Conservation (phyloP, 1,140 invertebrate genomes). For the Berghia stephanieae region DNA sequence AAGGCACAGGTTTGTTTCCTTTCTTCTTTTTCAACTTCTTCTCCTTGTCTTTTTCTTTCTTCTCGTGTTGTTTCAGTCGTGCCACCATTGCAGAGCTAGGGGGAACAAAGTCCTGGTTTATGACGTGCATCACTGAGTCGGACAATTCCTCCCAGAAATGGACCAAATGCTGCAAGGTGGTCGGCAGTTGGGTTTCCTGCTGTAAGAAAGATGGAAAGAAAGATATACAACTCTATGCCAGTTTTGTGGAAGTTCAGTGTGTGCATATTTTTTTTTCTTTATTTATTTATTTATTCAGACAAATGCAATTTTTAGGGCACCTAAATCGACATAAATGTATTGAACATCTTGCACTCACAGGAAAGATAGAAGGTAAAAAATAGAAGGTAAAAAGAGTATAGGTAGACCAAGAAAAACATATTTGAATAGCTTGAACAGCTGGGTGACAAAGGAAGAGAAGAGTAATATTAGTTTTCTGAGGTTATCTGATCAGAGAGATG, state of each 20-base stretch:
- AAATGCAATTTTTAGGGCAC: too few relatives aligned
- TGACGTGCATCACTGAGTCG: conserved; percentile 68
- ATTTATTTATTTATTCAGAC: too few relatives aligned
- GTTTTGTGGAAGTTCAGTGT: too few relatives aligned
- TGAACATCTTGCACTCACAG: background rate
- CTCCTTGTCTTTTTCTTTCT: conserved; percentile 65
- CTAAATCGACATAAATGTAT: background rate
- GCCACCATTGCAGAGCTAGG: conserved; percentile 63
- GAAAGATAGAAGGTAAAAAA: conserved; percentile 1
- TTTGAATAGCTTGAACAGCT: too few relatives aligned
- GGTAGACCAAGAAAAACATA: too few relatives aligned
- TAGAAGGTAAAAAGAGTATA: too few relatives aligned
- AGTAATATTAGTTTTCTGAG: too few relatives aligned
- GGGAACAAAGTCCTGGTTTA: conserved; percentile 71
- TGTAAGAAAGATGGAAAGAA: too few relatives aligned
- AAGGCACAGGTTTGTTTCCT: conserved; percentile 34
- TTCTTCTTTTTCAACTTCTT: conserved; percentile 67
- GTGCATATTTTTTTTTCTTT: too few relatives aligned
- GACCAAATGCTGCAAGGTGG: conserved; percentile 79
- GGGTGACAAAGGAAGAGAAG: too few relatives aligned
- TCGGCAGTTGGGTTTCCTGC: conserved; percentile 78
- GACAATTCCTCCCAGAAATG: conserved; percentile 89
- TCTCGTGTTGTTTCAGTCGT: conserved; percentile 68
- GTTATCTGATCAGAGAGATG: too few relatives aligned
- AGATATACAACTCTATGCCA: too few relatives aligned